Conservation (phyloP, 2,113 vertebrate species). For the Ariopsis seemanni region DNA sequence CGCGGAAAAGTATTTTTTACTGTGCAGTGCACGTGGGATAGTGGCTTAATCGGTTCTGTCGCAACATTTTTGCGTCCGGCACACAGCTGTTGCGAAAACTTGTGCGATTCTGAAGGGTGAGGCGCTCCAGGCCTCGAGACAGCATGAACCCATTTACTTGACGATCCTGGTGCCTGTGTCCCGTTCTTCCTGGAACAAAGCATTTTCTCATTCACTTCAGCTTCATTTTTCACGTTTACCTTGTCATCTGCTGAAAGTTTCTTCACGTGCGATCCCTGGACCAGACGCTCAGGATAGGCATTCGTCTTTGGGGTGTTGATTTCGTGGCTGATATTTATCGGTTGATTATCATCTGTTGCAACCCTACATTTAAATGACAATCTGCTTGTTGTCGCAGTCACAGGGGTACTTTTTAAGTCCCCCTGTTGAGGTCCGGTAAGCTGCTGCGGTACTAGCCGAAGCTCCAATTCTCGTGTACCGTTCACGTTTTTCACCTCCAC, state of each 20-base stretch:
- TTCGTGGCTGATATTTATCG: conserved; percentile 32
- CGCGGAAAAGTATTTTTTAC: background rate
- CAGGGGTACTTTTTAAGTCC: conserved; percentile 43
- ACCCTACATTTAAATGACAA: conserved; percentile 54
- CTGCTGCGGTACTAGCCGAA: conserved; percentile 82
- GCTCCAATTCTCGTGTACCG: conserved; percentile 84
- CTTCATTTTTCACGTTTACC: conserved; percentile 57
- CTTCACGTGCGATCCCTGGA: background rate
- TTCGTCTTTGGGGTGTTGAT: conserved; percentile 31
- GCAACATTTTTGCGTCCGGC: background rate
- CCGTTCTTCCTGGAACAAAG: conserved; percentile 36
- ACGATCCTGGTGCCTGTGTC: background rate
- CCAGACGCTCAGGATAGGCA: background rate
- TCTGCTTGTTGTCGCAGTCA: conserved; percentile 45
- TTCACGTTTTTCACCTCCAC: conserved; percentile 92
- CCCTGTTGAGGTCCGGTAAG: conserved; percentile 58
- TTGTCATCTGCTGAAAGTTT: conserved; percentile 20
- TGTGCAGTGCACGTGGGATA: background rate
- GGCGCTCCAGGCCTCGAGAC: background rate
- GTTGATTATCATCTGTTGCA: conserved; percentile 46
- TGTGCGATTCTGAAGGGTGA: background rate
- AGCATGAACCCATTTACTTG: background rate
- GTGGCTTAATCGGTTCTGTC: background rate
- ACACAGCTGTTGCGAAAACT: background rate
- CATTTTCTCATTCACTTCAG: conserved; percentile 17